These are phyloP conservation scores for Amaurobius ferox DNA, from an alignment of 2,888 invertebrate genomes.

Conservation along the genomic window DNA sequence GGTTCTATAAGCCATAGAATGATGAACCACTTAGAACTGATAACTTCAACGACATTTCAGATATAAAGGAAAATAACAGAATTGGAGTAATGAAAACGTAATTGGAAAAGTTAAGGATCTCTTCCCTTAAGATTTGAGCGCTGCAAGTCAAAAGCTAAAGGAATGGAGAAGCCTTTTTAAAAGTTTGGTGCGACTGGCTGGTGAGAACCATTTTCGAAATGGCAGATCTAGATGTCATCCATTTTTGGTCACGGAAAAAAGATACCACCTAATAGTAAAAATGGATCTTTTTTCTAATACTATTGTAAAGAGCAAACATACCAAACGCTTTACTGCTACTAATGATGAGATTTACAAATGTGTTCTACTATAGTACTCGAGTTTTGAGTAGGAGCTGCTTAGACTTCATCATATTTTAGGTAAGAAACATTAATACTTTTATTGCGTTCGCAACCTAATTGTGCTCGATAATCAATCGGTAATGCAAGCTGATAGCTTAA, in stretches of 20 bases:
- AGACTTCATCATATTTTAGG: too few species aligned
- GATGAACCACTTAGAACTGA: slow-evolving; percentile 34
- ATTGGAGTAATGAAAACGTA: slow-evolving; percentile 62
- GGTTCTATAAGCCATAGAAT: neutral
- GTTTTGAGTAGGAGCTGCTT: too few species aligned
- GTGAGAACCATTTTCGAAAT: neutral
- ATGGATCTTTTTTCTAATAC: too few species aligned
- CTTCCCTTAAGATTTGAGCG: slow-evolving; percentile 20
- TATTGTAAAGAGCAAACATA: too few species aligned
- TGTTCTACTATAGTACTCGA: too few species aligned
- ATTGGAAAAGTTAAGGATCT: slow-evolving; percentile 31
- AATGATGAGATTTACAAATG: too few species aligned
- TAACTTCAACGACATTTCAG: slow-evolving; percentile 39
- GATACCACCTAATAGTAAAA: too few species aligned
- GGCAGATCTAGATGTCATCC: neutral
- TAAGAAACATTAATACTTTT: too few species aligned
- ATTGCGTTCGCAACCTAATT: too few species aligned
- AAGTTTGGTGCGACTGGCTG: slow-evolving; percentile 27
- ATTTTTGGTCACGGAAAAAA: neutral
- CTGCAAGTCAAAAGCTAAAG: slow-evolving; percentile 59
- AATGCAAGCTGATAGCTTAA: too few species aligned
- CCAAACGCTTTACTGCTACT: too few species aligned
- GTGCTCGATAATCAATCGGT: too few species aligned
- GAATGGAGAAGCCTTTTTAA: slow-evolving; percentile 54
- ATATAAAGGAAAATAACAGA: slow-evolving; percentile 36